These are phyloP conservation scores for Mionectes olivaceus DNA, from an alignment of 2,797 vertebrate genomes.

Conservation along the genomic window DNA sequence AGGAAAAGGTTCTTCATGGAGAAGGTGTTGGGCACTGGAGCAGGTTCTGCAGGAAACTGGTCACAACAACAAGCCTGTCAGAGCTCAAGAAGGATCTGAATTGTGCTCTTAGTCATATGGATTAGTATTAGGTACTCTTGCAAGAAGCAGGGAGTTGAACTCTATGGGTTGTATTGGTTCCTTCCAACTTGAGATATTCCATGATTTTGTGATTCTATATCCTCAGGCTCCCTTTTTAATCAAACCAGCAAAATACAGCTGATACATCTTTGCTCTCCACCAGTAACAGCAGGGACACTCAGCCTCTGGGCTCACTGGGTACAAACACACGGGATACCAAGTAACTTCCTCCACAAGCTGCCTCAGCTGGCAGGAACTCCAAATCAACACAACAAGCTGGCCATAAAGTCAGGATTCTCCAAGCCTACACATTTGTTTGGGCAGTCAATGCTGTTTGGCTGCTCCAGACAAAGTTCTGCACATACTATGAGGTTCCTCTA, in stretches of 20 bases:
- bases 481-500: background rate
- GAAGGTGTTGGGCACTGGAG: background rate
- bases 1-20: background rate
- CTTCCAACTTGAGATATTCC: background rate
- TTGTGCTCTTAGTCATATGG: background rate
- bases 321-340: background rate
- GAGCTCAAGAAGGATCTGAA: background rate
- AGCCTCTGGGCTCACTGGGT: background rate
- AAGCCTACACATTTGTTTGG: background rate
- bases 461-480: background rate
- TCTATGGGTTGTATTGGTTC: background rate
- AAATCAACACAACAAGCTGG: background rate
- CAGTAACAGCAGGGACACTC: background rate
- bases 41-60: background rate
- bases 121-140: background rate
- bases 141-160: background rate
- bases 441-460: background rate
- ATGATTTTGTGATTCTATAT: background rate
- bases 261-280: background rate
- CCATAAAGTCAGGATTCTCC: background rate
- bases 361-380: background rate
- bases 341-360: background rate
- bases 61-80: accelerated
- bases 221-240: background rate
- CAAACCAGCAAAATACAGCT: background rate